Evolutionary conservation across 2,113 vertebrate species (phyloP), one percentile per base, ranked within the genome.

Genomic region (Takifugu bimaculatus): DNA sequence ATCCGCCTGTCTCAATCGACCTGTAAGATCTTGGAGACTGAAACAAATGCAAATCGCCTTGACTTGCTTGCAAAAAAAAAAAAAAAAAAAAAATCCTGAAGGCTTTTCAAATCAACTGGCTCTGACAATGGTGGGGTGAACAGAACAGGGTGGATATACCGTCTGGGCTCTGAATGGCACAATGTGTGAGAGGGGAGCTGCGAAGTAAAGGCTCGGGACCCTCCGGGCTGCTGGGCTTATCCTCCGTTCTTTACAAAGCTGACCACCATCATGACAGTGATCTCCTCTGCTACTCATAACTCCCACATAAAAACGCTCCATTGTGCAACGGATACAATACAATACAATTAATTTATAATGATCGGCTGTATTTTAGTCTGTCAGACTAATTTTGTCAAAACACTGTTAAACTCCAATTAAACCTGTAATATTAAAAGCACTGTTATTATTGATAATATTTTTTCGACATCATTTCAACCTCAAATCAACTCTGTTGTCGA

Each of bases 41-140:
- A 90, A 93, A 92, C 89, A 93, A 93, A 94, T 93, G 92, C 93
- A 93, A 94, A 94, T 92, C 85, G 82, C 79, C 77, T 90, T 91
- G 89, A 94, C 90, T 93, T 91, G 90, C 89, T 90, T 87, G 88
- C 85, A 84, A 89, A 65, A 88, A 85, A 90, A 57, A 81, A 89
- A 88, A 84, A 84, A 89, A 68, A 88, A 86, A 90, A 60, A 89
- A 88, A 84, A 82, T 90, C 90, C 88, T 88, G 79, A 92, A 87
- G 88, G 86, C 88, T 91, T 92, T 93, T 93, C 87, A 93, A 90
- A 87, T 88, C 70, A 86, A 90, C 89, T 88, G 82, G 76, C 73
- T 78, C 86, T 88, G 90, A 93, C 91, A 93, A 92, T 89, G 87
- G 86, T 73, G 84, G 75, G 83, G 87, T 85, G 88, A 85, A 87